Evolutionary conservation across 2,113 vertebrate genomes (phyloP).

Genomic region (Pontoporia blainvillei): DNA sequence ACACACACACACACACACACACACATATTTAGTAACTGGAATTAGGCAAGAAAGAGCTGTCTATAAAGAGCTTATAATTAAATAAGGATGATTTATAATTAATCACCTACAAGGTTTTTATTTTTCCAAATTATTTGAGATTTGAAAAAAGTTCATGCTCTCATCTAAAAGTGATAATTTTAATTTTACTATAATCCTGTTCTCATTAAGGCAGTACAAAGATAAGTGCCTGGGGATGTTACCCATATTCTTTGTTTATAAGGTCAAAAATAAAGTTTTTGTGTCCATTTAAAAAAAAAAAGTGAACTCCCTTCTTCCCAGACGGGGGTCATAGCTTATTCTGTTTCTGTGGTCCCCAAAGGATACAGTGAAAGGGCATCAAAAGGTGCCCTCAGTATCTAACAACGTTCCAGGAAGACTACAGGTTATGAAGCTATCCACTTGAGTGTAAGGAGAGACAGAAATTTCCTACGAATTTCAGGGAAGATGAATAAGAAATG

Average conservation of each 20-base stretch:
- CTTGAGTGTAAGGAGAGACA: not conserved
- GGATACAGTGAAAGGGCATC: not conserved
- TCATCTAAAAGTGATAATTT: constrained; percentile 9
- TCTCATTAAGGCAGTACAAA: not conserved
- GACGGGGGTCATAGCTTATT: not conserved
- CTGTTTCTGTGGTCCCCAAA: not conserved
- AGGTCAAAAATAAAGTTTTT: not conserved
- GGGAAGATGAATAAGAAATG: not conserved
- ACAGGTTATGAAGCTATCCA: not conserved
- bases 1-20: too few relatives aligned
- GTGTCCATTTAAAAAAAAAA: not conserved
- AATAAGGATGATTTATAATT: not conserved
- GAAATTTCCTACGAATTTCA: not conserved
- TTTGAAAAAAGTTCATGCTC: not conserved
- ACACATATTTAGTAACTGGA: not conserved
- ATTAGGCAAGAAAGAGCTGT: not conserved
- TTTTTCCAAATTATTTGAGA: not conserved
- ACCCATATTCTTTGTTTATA: not conserved
- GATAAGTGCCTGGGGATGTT: not conserved
- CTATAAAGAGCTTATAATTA: not conserved
- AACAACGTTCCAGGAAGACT: not conserved
- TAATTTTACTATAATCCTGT: not conserved
- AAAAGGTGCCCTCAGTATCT: not conserved
- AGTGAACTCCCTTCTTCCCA: not conserved
- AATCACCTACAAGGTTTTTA: not conserved